These are phyloP conservation scores for Athene noctua DNA, from an alignment of 2,113 vertebrate genomes.

Conservation along the genomic window DNA sequence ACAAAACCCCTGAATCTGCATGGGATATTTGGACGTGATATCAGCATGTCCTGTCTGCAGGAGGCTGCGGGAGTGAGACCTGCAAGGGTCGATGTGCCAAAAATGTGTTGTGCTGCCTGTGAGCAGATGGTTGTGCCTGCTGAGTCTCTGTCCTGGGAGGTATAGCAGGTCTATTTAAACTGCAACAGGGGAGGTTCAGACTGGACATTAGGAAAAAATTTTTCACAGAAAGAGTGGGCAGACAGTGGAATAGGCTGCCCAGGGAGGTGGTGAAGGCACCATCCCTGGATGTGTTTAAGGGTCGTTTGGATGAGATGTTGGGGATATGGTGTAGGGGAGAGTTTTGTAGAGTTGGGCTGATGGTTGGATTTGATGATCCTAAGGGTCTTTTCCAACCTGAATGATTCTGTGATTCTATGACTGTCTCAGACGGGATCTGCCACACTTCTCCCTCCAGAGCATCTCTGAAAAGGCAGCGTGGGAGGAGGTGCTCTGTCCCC, in stretches of 20 bases:
- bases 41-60: fast-evolving
- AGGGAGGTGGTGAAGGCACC: no score
- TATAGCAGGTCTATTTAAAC: background rate
- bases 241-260: no score
- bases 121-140: background rate
- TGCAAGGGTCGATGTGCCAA: background rate
- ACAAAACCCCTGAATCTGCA: background rate
- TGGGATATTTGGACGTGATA: background rate
- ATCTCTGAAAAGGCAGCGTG: background rate
- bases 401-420: background rate
- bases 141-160: background rate
- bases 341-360: no score
- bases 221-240: no score
- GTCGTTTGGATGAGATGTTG: no score
- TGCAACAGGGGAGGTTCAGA: no score
- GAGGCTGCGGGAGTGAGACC: background rate
- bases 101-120: background rate
- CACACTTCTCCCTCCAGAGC: background rate
- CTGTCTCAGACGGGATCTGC: fast-evolving
- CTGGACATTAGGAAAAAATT: no score
- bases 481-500: background rate
- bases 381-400: no score
- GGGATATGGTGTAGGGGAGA: no score
- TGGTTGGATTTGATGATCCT: no score
- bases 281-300: no score